phyloP scores from a whole-genome alignment of 1,140 invertebrate species.

The Diabrotica undecimpunctata region DNA sequence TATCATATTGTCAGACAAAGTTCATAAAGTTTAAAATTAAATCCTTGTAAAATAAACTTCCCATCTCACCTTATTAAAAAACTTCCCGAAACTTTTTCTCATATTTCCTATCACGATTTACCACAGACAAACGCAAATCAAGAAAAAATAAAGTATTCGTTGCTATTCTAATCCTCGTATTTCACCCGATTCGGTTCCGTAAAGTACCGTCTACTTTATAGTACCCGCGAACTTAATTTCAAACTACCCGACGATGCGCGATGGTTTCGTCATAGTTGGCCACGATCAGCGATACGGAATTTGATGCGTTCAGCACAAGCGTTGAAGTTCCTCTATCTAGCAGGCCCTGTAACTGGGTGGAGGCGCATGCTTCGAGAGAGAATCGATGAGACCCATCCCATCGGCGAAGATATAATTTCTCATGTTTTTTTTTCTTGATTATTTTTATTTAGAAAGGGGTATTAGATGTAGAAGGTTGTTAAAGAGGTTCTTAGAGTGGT shows the following conservation, averaged over 20 bases:
- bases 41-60: background rate
- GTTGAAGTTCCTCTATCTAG: constrained; percentile 29
- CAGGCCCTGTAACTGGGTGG: constrained; percentile 25
- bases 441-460: background rate
- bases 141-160: background rate
- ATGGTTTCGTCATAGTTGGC: constrained; percentile 11
- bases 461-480: background rate
- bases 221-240: background rate
- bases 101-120: background rate
- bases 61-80: constrained; percentile 13
- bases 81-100: constrained; percentile 12
- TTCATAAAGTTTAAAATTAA: too few species aligned
- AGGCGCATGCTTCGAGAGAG: constrained; percentile 28
- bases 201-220: background rate
- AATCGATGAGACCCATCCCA: constrained; percentile 40
- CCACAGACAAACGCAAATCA: background rate
- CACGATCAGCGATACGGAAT: constrained; percentile 7
- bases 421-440: constrained; percentile 26
- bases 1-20: too few species aligned
- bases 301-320: constrained; percentile 25
- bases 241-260: constrained; percentile 20
- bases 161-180: too few species aligned
- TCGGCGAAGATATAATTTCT: constrained; percentile 32
- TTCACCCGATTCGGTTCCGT: too few species aligned
- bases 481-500: background rate